A percentile compares a stretch with the other conserved stretches of the same genome.
phyloP scores from a whole-genome alignment of 1,140 invertebrate species.

The Apocrypta bakeri region DNA sequence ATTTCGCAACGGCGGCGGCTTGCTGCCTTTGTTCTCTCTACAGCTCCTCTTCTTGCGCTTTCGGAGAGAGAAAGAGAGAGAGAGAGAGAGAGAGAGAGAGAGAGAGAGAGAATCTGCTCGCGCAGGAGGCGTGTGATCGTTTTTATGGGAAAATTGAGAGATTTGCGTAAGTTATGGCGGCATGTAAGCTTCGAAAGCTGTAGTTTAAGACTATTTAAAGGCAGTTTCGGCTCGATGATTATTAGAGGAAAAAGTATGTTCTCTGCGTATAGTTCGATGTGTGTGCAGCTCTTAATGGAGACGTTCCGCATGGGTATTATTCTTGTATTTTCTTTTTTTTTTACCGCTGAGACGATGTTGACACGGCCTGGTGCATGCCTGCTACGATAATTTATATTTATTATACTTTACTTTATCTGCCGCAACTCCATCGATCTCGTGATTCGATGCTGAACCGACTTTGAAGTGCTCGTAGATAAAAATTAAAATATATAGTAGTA shows the following conservation, averaged over 20 bases:
- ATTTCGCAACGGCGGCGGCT: conserved; percentile 64
- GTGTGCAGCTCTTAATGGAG: neutral
- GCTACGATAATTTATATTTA: neutral
- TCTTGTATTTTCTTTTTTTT: neutral
- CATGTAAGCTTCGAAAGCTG: neutral
- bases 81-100: neutral
- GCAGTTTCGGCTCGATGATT: conserved; percentile 15
- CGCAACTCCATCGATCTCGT: neutral
- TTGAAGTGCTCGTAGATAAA: neutral
- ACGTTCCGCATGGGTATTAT: neutral
- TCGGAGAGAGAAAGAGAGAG: neutral
- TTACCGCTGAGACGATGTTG: neutral
- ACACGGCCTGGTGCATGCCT: neutral
- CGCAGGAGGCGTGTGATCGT: neutral
- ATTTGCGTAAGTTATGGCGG: conserved; percentile 23
- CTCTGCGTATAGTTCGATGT: no score
- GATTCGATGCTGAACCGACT: neutral
- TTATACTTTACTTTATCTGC: neutral
- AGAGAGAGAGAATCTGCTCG: neutral
- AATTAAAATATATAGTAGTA: neutral
- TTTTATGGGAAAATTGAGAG: conserved; percentile 2
- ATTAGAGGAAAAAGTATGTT: conserved; percentile 41
- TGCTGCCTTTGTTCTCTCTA: conserved; percentile 56
- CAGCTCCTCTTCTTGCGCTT: neutral
- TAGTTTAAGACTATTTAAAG: conserved; percentile 40